These are phyloP conservation scores for Neodiprion lecontei DNA, from an alignment of 1,140 invertebrate species.

Conservation along the genomic window DNA sequence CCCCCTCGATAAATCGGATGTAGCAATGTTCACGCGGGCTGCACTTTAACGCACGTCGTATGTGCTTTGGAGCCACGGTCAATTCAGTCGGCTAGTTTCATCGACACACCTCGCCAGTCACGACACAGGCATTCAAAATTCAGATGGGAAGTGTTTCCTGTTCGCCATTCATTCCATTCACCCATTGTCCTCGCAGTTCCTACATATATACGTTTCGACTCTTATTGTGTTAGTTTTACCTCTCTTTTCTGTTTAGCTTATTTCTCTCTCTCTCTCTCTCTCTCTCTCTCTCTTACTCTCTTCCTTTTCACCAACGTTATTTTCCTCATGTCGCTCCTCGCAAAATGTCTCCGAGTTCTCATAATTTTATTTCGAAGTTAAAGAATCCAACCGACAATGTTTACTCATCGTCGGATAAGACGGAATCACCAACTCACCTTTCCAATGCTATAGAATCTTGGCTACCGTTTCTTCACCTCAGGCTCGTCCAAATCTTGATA, in stretches of 20 bases:
- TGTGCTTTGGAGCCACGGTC: background rate
- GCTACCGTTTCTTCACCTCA: too few species aligned
- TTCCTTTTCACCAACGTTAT: background rate
- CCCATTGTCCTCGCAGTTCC: constrained; percentile 38
- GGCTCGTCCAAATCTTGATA: too few species aligned
- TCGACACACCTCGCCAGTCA: constrained; percentile 44
- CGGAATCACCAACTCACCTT: too few species aligned
- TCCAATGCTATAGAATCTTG: too few species aligned
- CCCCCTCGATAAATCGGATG: background rate
- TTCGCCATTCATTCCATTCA: constrained; percentile 39
- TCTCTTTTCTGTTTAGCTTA: background rate
- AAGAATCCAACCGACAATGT: background rate
- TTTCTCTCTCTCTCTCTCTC: constrained; percentile 11
- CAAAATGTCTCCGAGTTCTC: too few species aligned
- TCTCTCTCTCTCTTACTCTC: background rate
- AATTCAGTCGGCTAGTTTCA: constrained; percentile 4
- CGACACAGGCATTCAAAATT: constrained; percentile 42
- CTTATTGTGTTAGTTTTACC: background rate
- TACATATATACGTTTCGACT: background rate
- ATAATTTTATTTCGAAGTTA: background rate
- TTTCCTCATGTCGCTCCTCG: too few species aligned
- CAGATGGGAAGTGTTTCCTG: constrained; percentile 48
- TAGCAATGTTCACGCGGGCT: background rate
- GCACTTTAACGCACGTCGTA: constrained; percentile 1
- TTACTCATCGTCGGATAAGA: too few species aligned